These are phyloP conservation scores for Stegostoma tigrinum DNA, from an alignment of 2,113 vertebrate genomes.

Conservation along the genomic window DNA sequence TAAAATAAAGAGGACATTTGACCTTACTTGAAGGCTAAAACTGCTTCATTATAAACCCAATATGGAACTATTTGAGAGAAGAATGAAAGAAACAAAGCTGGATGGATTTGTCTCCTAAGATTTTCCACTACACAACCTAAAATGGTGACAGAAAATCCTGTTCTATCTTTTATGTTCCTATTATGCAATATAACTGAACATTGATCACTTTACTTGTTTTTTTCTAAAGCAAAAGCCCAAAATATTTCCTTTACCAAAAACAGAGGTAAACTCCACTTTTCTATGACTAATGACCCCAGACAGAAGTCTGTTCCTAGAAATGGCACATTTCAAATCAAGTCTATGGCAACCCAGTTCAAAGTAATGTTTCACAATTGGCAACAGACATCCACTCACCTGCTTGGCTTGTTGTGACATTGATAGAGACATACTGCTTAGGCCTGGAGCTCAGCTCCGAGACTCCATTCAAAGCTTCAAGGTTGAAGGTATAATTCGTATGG, in stretches of 20 bases:
- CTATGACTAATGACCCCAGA: not conserved
- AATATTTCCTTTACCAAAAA: not conserved
- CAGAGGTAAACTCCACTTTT: not conserved
- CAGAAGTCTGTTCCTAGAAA: not conserved
- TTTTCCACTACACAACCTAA: not conserved
- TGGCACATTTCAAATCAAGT: not conserved
- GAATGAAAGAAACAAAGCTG: not conserved
- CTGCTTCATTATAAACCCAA: not conserved
- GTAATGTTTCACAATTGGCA: not conserved
- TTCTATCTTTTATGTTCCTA: not conserved
- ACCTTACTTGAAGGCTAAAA: not conserved
- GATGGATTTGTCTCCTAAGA: not conserved
- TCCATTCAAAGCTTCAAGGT: slow-evolving; percentile 64
- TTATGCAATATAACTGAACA: not conserved
- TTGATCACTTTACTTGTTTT: not conserved
- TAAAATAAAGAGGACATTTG: not conserved
- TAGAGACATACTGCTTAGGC: slow-evolving; percentile 53
- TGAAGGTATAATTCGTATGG: slow-evolving; percentile 70
- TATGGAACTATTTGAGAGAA: not conserved
- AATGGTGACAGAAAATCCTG: not conserved
- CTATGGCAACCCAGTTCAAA: not conserved
- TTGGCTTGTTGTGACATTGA: slow-evolving; percentile 69
- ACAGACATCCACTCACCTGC: slow-evolving; percentile 53
- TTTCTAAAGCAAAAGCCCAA: not conserved
- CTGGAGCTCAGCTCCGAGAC: slow-evolving; percentile 61